Base-by-base conservation (phyloP, 2,113 vertebrate species). In the Menidia beryllina region DNA sequence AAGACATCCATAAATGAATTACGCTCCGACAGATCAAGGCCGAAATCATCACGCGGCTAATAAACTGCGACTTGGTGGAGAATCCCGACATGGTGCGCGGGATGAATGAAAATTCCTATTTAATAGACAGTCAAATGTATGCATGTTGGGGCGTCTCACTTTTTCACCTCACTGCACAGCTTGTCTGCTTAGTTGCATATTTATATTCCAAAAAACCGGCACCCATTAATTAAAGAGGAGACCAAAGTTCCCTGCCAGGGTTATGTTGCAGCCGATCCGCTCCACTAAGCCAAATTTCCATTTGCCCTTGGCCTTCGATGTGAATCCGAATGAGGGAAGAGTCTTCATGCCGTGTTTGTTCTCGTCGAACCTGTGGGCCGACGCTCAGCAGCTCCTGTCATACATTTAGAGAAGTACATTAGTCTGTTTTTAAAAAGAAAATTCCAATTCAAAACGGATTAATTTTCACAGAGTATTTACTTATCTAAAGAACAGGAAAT, bases 331-430 rank as follows among this genome's bases (percentile, higher is more conserved):
- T 72, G 78, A 82, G 76, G 74, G 2, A n/a, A 50, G 65, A 77
- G 89, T 91, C 83, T 92, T 79, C 82, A 91, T 90, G 85, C 79
- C 59, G 21, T 69, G 69, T 89, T 88, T 90, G 88, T 92, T 92
- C 85, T 79, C 90, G 91, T 90, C 90, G n/a, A 90, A 86, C 88
- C 86, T 88, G 85, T 88, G 84, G 81, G 88, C 85, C 76, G 75
- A 82, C 56, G 47, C 67, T 86, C 69, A 80, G 81, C 54, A 63
- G 38, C 68, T 19, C 7, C 84, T 74, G 81, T 88, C 84, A 85
- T 84, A 87, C 79, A 89, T 92, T 91, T 91, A 84, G 88, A 91
- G 8, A 30, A 30, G 30, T 34, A 34, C 10, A 34, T 6, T 34
- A 34, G 30, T 34, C 30, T 34, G 30, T 34, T 34, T 34, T 1